Base-by-base conservation (phyloP, 2,888 invertebrate genomes). In the Platerodrilus igneus region DNA sequence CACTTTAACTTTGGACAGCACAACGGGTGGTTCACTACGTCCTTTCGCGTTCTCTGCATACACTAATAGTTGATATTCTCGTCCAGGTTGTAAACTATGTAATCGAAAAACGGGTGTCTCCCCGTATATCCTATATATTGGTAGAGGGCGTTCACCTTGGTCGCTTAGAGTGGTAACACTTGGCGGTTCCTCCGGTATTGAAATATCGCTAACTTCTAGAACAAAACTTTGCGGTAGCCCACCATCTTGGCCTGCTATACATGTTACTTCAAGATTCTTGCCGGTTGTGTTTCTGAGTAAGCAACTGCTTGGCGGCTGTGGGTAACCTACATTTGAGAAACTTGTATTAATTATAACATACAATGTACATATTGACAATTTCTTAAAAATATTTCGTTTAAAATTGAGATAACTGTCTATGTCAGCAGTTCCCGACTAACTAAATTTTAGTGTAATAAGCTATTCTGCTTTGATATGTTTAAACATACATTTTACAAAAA, bases 41-140 rank as follows among this genome's bases (percentile, higher is more conserved):
- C 90, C 90, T 59, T 82, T 78, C 4, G 85, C 83, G 53, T 90
- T 91, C 52, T 86, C 83, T 11, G 89, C 85, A 63, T 85, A 90
- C 17, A 90, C 82, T 48, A 81, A 73, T 49, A 89, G 76, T 59
- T 85, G 83, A 68, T 90, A 91, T 59, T 79, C 77, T 51, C 79
- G 77, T 33, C 85, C 87, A 10, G 88, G 83, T 40, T 83, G 77
- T 41, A 91, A 72, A 50, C 80, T 81, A 59, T 81, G 81, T 39
- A 88, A 71, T 28, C 81, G 75, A 58, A 87, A 87, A 53, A 78
- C 77, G 1, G 87, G 87, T 71, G 47, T 76, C 72, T 65, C 81
- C 75, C 62, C 81, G 70, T 56, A 78, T 73, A 55, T 81, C 68
- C 64, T 79, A 77, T 39, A 83, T 70, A 51, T 45, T 22, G 67